phyloP scores from a whole-genome alignment of 2,888 invertebrate species.

The Pollenia labialis region DNA sequence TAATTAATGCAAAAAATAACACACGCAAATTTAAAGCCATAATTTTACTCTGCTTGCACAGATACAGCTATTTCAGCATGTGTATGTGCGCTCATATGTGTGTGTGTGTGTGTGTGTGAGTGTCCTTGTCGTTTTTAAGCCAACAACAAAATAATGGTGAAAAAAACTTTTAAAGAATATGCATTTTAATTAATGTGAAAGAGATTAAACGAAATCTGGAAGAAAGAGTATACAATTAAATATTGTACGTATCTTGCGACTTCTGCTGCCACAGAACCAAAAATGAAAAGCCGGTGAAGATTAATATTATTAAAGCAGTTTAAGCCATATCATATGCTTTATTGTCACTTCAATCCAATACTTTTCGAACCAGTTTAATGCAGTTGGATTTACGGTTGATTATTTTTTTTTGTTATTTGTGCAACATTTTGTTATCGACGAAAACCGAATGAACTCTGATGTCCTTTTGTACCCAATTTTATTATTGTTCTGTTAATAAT shows the following conservation, averaged over 20 bases:
- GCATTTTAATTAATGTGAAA: slow-evolving; percentile 77
- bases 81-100: neutral
- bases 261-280: neutral
- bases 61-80: neutral
- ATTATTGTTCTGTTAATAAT: slow-evolving; percentile 59
- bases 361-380: slow-evolving; percentile 3
- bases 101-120: neutral
- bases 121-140: slow-evolving; percentile 30
- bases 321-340: neutral
- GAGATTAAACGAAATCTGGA: slow-evolving; percentile 67
- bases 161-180: slow-evolving; percentile 71
- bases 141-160: slow-evolving; percentile 15
- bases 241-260: neutral
- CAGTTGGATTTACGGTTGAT: neutral
- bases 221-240: neutral
- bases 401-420: neutral
- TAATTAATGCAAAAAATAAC: slow-evolving; percentile 78
- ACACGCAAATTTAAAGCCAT: slow-evolving; percentile 77
- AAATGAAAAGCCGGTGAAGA: neutral
- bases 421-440: slow-evolving; percentile 25
- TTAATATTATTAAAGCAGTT: neutral
- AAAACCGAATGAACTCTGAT: slow-evolving; percentile 65
- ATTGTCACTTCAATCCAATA: slow-evolving; percentile 30
- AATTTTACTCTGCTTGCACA: slow-evolving; percentile 56
- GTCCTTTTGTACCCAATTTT: slow-evolving; percentile 70